A percentile compares a stretch with the other conserved stretches of the same genome.
These are phyloP conservation scores for Cyclargus thomasi DNA, from an alignment of 1,140 invertebrate genomes.

Conservation along the genomic window DNA sequence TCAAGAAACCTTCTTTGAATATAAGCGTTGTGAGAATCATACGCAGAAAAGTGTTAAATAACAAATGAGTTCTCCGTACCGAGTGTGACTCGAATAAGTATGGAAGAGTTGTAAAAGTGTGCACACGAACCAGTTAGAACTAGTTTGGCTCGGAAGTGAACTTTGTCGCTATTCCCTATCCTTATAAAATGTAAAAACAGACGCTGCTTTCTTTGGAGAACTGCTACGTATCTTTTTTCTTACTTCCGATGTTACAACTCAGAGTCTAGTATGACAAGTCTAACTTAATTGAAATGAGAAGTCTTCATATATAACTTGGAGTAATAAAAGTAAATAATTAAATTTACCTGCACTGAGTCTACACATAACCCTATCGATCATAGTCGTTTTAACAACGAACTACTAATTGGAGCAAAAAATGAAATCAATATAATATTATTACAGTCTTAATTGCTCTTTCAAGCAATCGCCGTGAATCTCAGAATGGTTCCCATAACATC, in stretches of 20 bases:
- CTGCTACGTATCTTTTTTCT: neutral
- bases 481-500: constrained; percentile 41
- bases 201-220: neutral
- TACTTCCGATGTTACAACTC: neutral
- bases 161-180: neutral
- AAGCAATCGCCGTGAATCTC: constrained; percentile 1
- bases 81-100: neutral
- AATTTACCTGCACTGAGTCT: neutral
- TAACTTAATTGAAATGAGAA: too few species aligned
- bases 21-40: neutral
- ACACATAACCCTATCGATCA: neutral
- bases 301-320: too few species aligned
- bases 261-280: too few species aligned
- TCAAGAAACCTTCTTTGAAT: neutral
- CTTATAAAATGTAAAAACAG: neutral
- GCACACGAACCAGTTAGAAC: constrained; percentile 13
- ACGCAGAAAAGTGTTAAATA: neutral
- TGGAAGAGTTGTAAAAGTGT: neutral
- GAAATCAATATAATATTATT: neutral
- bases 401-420: neutral
- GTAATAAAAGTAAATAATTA: too few species aligned
- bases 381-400: neutral
- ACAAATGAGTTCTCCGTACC: neutral
- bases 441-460: neutral
- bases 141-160: constrained; percentile 12